Percentiles rank a stretch among this genome's conserved stretches.
Conservation (phyloP, 2,113 vertebrate genomes). For the Lophotis ruficrista region DNA sequence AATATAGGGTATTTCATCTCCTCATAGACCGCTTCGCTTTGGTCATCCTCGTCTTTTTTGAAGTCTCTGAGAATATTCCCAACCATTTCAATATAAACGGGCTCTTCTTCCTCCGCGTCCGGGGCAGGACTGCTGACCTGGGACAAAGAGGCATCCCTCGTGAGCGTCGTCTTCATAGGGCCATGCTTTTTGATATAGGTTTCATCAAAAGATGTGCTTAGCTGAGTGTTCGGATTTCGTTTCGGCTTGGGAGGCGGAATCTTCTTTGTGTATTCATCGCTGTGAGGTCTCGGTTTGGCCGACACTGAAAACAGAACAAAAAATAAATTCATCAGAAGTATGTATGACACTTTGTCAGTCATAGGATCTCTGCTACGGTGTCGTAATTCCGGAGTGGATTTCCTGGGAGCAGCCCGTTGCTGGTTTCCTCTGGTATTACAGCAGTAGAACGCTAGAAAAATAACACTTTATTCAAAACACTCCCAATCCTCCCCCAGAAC, state of each 20-base stretch:
- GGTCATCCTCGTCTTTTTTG: constrained; percentile 87
- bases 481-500: not conserved
- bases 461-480: not conserved
- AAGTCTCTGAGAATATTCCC: constrained; percentile 90
- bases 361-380: not conserved
- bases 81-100: constrained; percentile 99
- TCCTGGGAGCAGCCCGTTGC: not conserved
- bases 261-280: constrained; percentile 91
- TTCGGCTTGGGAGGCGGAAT: constrained; percentile 97
- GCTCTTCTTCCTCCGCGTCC: constrained; percentile 89
- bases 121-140: constrained; percentile 81
- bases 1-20: constrained; percentile 95
- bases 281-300: constrained; percentile 82
- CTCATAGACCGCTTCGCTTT: constrained; percentile 93
- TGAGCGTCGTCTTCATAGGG: constrained; percentile 75
- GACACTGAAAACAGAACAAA: constrained; percentile 67
- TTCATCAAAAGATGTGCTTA: constrained; percentile 95
- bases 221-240: constrained; percentile 94
- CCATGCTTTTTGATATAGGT: constrained; percentile 87
- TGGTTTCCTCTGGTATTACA: not conserved
- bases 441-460: not conserved
- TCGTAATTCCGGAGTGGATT: not conserved
- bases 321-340: not conserved
- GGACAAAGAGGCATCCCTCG: constrained; percentile 80
- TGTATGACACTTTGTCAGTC: not conserved